These are phyloP conservation scores for Catharus minimus DNA, from an alignment of 2,113 vertebrate genomes.

Conservation along the genomic window DNA sequence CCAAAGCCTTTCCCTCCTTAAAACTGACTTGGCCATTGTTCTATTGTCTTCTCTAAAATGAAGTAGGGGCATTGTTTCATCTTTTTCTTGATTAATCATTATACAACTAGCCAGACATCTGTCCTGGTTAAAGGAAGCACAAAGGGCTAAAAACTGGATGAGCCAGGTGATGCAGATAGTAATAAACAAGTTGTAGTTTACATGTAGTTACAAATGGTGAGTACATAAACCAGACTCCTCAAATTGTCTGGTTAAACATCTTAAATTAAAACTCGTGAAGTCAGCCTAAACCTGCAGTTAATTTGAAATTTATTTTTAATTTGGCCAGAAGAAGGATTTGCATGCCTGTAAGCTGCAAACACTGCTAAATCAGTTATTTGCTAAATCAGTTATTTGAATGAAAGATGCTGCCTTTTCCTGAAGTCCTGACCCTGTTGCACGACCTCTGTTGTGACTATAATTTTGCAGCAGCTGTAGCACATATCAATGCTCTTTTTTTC, in stretches of 20 bases:
- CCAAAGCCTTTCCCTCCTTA: background rate
- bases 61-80: background rate
- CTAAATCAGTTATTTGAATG: background rate
- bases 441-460: background rate
- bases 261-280: background rate
- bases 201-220: fast-evolving
- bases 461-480: background rate
- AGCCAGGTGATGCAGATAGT: background rate
- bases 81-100: background rate
- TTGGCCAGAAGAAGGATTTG: background rate
- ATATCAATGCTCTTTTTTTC: background rate
- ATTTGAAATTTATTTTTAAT: background rate
- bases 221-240: background rate
- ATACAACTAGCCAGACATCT: background rate
- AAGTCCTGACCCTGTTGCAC: background rate
- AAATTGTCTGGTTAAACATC: background rate
- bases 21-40: background rate
- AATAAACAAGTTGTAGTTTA: background rate
- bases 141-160: background rate
- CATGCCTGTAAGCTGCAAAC: background rate
- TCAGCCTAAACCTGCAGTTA: background rate
- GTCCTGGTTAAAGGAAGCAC: background rate
- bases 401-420: background rate
- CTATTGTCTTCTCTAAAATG: background rate
- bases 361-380: background rate